Conservation (phyloP, 2,888 invertebrate species). For the Punctoribates punctum region DNA sequence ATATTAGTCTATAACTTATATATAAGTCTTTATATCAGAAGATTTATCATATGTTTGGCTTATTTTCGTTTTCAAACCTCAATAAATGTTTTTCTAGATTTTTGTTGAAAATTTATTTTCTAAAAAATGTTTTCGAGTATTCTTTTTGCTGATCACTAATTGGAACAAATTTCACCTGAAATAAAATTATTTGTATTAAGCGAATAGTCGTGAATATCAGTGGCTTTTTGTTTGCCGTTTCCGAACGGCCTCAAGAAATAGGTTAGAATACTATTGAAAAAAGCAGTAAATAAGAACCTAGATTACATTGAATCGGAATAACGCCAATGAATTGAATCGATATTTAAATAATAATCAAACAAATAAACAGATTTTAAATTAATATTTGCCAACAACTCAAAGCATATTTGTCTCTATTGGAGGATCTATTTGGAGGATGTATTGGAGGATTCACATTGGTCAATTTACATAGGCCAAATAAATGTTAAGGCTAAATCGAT, state of each 20-base stretch:
- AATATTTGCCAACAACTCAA: no score
- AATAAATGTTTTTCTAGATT: background rate
- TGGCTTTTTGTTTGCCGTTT: background rate
- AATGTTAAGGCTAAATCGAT: background rate
- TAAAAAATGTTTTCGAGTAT: background rate
- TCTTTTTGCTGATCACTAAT: background rate
- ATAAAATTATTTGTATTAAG: background rate
- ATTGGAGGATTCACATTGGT: no score
- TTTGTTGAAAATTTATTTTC: background rate
- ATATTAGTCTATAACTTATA: background rate
- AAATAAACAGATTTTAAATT: no score
- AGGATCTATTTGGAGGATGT: no score
- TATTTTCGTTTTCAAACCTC: background rate
- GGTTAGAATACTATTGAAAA: conserved; percentile 13
- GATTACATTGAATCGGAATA: background rate
- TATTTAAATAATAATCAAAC: no score
- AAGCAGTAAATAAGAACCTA: background rate
- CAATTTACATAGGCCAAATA: no score
- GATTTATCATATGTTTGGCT: background rate
- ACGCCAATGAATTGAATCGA: background rate
- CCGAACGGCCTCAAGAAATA: conserved; percentile 28
- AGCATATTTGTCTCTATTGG: no score
- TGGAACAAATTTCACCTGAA: background rate
- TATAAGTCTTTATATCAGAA: no score
- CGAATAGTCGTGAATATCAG: conserved; percentile 18